Conservation (phyloP, 2,888 invertebrate species). For the Pecten maximus region DNA sequence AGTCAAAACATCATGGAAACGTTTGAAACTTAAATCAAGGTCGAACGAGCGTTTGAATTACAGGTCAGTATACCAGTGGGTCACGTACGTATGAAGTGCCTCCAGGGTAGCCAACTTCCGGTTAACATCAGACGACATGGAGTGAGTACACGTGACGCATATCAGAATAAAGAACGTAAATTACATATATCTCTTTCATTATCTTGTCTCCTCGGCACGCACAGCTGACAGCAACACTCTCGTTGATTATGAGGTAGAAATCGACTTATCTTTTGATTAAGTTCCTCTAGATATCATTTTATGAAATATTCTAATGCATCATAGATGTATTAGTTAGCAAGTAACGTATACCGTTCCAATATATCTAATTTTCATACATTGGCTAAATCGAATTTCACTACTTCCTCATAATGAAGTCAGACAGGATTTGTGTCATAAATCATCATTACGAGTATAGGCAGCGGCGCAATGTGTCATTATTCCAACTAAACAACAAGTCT, state of each 20-base stretch:
- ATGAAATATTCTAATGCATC: not conserved
- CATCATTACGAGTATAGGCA: no score
- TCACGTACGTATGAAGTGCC: constrained; percentile 14
- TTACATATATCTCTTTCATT: not conserved
- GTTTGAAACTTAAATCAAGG: constrained; percentile 23
- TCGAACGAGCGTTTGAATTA: constrained; percentile 8
- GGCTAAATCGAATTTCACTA: no score
- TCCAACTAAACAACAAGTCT: no score
- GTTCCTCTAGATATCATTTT: not conserved
- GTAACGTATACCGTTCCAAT: not conserved
- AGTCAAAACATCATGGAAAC: constrained; percentile 16
- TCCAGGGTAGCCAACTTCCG: constrained; percentile 3
- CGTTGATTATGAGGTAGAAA: not conserved
- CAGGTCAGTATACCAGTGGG: constrained; percentile 11
- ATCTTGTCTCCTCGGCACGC: not conserved
- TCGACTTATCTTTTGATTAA: not conserved
- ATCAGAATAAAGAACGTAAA: not conserved
- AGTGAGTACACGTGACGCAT: constrained; percentile 13
- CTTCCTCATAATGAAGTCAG: no score
- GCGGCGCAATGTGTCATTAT: no score
- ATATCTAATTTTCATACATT: not conserved
- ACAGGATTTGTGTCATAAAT: no score
- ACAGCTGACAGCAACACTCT: not conserved
- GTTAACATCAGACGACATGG: constrained; percentile 2
- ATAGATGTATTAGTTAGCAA: not conserved